These are phyloP conservation scores for Dynastes maya DNA, from an alignment of 2,888 invertebrate genomes.

Conservation along the genomic window DNA sequence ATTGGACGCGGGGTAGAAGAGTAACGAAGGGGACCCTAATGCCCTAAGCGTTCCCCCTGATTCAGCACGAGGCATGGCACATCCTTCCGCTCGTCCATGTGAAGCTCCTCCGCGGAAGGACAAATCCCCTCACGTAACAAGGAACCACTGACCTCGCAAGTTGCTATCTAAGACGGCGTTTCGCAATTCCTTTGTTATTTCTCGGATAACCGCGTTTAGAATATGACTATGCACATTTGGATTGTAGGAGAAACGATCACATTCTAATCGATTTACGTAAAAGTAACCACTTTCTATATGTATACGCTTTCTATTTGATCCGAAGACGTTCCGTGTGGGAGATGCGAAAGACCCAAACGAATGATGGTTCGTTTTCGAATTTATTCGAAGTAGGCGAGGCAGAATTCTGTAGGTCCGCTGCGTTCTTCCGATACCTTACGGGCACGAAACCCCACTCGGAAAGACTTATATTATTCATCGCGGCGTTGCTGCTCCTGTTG, in stretches of 20 bases:
- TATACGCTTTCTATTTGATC: constrained; percentile 70
- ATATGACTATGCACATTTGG: constrained; percentile 55
- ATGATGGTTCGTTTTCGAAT: constrained; percentile 51
- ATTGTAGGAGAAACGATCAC: constrained; percentile 55
- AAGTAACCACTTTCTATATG: constrained; percentile 71
- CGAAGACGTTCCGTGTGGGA: constrained; percentile 68
- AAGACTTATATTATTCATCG: constrained; percentile 72
- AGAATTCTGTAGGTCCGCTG: constrained; percentile 59
- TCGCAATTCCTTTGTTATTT: constrained; percentile 70
- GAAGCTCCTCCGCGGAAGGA: constrained; percentile 54
- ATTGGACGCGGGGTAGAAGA: not conserved
- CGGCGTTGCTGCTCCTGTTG: constrained; percentile 59
- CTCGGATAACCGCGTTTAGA: constrained; percentile 64
- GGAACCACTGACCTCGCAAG: constrained; percentile 59
- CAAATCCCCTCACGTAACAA: constrained; percentile 56
- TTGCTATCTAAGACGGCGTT: constrained; percentile 60
- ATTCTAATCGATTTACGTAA: constrained; percentile 62
- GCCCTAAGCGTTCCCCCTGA: constrained; percentile 49
- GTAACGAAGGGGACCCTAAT: constrained; percentile 16
- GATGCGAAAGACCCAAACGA: constrained; percentile 63
- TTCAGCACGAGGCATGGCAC: constrained; percentile 52
- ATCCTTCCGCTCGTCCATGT: constrained; percentile 53
- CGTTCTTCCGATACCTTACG: constrained; percentile 66
- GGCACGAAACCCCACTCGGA: constrained; percentile 68
- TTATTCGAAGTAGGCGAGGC: constrained; percentile 37